Evolutionary conservation across 2,888 invertebrate genomes (phyloP).

Genomic region (Seladonia tumulorum): DNA sequence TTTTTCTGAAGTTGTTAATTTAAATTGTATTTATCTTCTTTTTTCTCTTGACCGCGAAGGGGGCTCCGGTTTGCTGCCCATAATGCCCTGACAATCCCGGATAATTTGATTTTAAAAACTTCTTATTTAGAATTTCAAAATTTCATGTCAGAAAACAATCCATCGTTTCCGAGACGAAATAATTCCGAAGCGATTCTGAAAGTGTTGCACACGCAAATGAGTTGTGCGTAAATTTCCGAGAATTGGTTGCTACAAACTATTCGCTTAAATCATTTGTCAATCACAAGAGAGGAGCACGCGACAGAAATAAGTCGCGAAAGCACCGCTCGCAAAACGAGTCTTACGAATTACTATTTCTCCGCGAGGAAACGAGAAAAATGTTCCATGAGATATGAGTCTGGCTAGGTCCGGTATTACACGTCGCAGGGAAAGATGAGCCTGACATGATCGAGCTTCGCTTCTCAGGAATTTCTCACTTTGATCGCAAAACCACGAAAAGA

Average conservation of each 20-base stretch:
- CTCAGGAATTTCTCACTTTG: constrained; percentile 58
- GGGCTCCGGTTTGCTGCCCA: too few relatives aligned
- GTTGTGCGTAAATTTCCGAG: not conserved
- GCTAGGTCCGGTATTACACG: constrained; percentile 48
- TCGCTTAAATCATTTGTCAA: not conserved
- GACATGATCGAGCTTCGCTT: constrained; percentile 48
- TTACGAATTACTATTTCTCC: constrained; percentile 6
- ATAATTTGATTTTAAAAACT: not conserved
- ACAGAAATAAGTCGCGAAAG: not conserved
- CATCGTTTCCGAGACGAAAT: not conserved
- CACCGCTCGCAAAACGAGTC: not conserved
- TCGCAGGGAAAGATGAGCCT: constrained; percentile 46
- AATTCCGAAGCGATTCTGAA: not conserved
- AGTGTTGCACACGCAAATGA: not conserved
- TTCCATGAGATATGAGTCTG: constrained; percentile 10
- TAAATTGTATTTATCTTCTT: too few relatives aligned
- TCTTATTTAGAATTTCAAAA: not conserved
- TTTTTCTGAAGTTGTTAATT: too few relatives aligned
- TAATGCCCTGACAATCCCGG: not conserved
- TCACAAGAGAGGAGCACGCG: not conserved
- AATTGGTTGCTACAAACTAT: not conserved
- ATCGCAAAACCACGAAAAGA: constrained; percentile 54
- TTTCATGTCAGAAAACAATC: not conserved
- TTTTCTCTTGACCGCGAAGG: too few relatives aligned
- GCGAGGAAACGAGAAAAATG: constrained; percentile 19